Percentiles rank a stretch among this genome's conserved stretches.
Conservation (phyloP, 2,888 invertebrate genomes). For the Tetragonula carbonaria region DNA sequence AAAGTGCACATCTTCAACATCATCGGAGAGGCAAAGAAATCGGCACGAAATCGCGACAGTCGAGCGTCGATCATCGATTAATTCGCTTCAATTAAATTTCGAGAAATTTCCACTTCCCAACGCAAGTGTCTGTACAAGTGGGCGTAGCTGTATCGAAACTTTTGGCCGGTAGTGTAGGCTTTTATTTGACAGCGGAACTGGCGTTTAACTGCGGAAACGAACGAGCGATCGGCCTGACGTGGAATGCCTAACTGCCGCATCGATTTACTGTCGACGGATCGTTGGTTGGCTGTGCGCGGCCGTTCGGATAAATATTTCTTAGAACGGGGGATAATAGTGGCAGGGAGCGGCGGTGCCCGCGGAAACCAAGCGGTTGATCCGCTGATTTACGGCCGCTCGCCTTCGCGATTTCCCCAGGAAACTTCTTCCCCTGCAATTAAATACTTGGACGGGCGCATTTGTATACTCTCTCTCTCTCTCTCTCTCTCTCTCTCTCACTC, state of each 20-base stretch:
- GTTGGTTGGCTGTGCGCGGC: slow-evolving; percentile 33
- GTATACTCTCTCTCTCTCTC: not conserved
- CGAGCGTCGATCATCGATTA: not conserved
- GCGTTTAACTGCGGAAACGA: slow-evolving; percentile 48
- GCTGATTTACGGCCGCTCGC: slow-evolving; percentile 38
- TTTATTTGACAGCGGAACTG: slow-evolving; percentile 51
- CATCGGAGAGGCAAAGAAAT: no score
- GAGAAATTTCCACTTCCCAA: not conserved
- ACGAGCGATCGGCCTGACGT: slow-evolving; percentile 47
- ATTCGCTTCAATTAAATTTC: not conserved
- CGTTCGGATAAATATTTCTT: slow-evolving; percentile 64
- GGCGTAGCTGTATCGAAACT: not conserved
- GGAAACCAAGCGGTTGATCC: slow-evolving; percentile 47
- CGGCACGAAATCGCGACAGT: no score
- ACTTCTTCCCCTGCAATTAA: slow-evolving; percentile 38
- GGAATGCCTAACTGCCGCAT: slow-evolving; percentile 53
- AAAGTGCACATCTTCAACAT: no score
- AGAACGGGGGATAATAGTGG: slow-evolving; percentile 43
- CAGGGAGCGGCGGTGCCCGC: not conserved
- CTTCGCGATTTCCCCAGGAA: slow-evolving; percentile 31
- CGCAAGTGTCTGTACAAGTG: not conserved
- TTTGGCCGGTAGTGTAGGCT: slow-evolving; percentile 13
- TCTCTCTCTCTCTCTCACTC: no score
- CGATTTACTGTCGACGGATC: slow-evolving; percentile 61
- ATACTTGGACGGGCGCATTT: slow-evolving; percentile 13